Conservation (phyloP, 2,797 vertebrate genomes). For the Poeciliopsis presidionis region DNA sequence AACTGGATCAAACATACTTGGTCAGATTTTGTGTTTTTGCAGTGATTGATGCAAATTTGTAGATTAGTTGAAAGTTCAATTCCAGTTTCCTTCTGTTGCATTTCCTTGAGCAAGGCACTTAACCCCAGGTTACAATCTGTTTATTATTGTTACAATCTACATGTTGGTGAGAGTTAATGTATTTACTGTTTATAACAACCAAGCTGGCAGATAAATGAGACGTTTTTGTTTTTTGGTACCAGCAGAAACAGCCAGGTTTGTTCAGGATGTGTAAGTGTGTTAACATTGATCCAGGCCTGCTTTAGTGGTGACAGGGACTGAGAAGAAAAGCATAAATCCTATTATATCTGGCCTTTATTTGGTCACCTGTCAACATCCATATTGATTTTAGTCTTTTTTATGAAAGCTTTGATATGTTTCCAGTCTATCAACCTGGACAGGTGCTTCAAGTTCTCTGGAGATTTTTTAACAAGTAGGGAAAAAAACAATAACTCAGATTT, state of each 20-base stretch:
- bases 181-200: too few species aligned
- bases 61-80: too few species aligned
- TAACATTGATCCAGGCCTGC: conserved; percentile 17
- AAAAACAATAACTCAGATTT: neutral
- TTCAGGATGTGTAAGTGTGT: conserved; percentile 14
- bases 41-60: too few species aligned
- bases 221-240: neutral
- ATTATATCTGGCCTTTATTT: conserved; percentile 14
- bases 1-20: too few species aligned
- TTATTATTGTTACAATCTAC: too few species aligned
- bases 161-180: too few species aligned
- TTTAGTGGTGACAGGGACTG: conserved; percentile 7
- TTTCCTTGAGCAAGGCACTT: too few species aligned
- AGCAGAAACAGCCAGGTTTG: neutral
- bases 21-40: too few species aligned
- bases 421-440: conserved; percentile 6
- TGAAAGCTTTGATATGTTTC: conserved; percentile 15
- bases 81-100: too few species aligned
- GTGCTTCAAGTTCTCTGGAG: neutral
- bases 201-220: neutral
- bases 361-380: conserved; percentile 12
- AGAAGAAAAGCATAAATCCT: conserved; percentile 8
- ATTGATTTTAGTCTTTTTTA: conserved; percentile 16
- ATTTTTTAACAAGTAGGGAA: neutral
- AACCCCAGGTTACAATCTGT: too few species aligned